Conservation (phyloP, 37 sponge, comb jelly and placozoan species). For the Hexactinellida sp. region DNA sequence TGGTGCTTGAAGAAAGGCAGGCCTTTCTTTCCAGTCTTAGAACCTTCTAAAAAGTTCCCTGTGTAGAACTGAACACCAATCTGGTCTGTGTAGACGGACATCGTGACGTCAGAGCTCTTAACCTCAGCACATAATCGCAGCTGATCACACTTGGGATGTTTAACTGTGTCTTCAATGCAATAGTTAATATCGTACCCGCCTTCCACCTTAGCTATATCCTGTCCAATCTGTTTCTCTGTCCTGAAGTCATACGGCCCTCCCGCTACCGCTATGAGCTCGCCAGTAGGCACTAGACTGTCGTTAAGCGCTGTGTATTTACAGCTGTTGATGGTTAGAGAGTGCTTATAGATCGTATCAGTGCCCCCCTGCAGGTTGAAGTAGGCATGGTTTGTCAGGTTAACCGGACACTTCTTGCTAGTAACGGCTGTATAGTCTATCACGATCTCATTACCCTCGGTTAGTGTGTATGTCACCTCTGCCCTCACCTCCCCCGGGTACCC, state of each 20-base stretch:
- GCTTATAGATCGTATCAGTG: constrained; percentile 14
- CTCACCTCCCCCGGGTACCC: constrained; percentile 79
- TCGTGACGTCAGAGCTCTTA: neutral
- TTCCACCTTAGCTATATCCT: constrained; percentile 25
- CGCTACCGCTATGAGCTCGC: constrained; percentile 38
- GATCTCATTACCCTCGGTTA: constrained; percentile 42
- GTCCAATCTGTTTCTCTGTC: constrained; percentile 45
- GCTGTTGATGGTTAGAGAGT: constrained; percentile 27
- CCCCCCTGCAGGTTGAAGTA: constrained; percentile 81
- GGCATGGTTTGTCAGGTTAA: constrained; percentile 78
- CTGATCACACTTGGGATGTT: neutral
- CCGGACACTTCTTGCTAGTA: constrained; percentile 45
- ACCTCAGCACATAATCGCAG: neutral
- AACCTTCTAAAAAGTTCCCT: constrained; percentile 65
- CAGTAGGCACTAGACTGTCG: constrained; percentile 27
- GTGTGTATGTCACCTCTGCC: constrained; percentile 29
- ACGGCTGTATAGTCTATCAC: constrained; percentile 49
- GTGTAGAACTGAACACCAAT: constrained; percentile 82
- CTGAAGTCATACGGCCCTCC: constrained; percentile 64
- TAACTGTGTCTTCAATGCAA: constrained; percentile 16
- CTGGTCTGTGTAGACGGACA: constrained; percentile 53
- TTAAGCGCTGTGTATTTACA: constrained; percentile 45
- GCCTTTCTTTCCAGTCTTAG: constrained; percentile 36
- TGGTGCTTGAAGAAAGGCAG: constrained; percentile 35
- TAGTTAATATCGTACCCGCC: constrained; percentile 75